Base-by-base conservation (phyloP, 2,797 vertebrate species). In the Clarias pachynema region DNA sequence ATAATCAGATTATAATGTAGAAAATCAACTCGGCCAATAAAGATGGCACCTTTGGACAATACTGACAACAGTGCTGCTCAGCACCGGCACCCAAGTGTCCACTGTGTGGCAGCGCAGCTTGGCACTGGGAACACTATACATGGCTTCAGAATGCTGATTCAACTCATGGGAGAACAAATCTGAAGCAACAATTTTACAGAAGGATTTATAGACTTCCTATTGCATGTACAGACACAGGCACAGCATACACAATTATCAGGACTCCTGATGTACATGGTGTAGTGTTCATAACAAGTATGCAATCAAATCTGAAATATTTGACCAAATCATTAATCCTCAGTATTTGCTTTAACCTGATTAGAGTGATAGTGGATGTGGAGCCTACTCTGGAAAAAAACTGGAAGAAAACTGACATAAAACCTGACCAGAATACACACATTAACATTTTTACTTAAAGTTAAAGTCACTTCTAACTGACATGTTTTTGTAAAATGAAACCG, bases 11-110 rank as follows among this genome's bases (percentile, higher is more conserved):
- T 57, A 34, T 22, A 74, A 74, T 74, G 29, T 22, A 34, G 29
- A 4, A 5, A 4, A 78, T 22, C 22, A 74, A 80, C 81, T 63
- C 85, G 82, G 84, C 83, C 59, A 84, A 84, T 81, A 87, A 22
- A 66, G 66, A 83, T 79, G 85, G 87, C n/a, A 72, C 87, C n/a
- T 31, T 66, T 9, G 63, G 73, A 56, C 49, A 68, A 62, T 80
- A 66, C 37, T 63, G 56, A 89, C 86, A 87, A 85, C 87, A 68
- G 87, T 44, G 22, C 5, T 20, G 6, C 24, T 92, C 89, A 92
- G 89, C 86, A 79, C 86, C 73, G 87, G 85, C 86, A 87, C 85
- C 88, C 83, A 89, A 79, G 94, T 94, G 93, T 93, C 90, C 86
- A 85, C 87, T 68, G 86, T 85, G 84, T 79, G 89, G 89, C 88